Evolutionary conservation across 2,888 invertebrate species (phyloP).

Genomic region (Apotomis capreana): DNA sequence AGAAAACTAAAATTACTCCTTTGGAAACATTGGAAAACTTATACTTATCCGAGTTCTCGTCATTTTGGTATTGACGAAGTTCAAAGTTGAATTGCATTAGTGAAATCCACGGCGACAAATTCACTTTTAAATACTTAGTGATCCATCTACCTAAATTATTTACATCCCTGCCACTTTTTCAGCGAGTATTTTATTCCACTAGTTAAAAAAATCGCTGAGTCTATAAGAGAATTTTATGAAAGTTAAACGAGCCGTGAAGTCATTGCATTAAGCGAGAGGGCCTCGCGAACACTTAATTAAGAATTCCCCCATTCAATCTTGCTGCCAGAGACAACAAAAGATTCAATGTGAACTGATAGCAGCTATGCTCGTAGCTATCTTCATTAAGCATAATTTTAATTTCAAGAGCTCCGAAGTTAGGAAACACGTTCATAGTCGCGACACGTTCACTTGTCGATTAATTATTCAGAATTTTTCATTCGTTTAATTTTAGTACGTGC

Average conservation of each 20-base stretch:
- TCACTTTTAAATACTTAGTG: too few relatives aligned
- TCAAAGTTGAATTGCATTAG: too few relatives aligned
- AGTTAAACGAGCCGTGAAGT: conserved; percentile 81
- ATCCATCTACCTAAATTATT: not conserved
- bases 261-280: conserved; percentile 81
- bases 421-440: conserved; percentile 48
- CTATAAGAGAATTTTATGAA: conserved; percentile 79
- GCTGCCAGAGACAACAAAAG: conserved; percentile 76
- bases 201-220: conserved; percentile 77
- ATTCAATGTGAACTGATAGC: conserved; percentile 63
- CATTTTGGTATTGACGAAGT: too few relatives aligned
- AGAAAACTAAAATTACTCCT: too few relatives aligned
- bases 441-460: conserved; percentile 65
- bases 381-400: conserved; percentile 76
- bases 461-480: conserved; percentile 45
- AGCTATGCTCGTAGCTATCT: conserved; percentile 56
- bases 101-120: too few relatives aligned
- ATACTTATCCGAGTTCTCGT: too few relatives aligned
- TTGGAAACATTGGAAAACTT: too few relatives aligned
- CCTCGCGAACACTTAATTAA: conserved; percentile 82
- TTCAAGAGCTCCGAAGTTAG: conserved; percentile 61
- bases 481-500: conserved; percentile 31
- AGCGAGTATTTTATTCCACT: conserved; percentile 67
- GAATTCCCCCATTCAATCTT: conserved; percentile 68
- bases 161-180: conserved; percentile 45